Base-by-base conservation (phyloP, 1,140 invertebrate genomes). In the Papilio machaon region DNA sequence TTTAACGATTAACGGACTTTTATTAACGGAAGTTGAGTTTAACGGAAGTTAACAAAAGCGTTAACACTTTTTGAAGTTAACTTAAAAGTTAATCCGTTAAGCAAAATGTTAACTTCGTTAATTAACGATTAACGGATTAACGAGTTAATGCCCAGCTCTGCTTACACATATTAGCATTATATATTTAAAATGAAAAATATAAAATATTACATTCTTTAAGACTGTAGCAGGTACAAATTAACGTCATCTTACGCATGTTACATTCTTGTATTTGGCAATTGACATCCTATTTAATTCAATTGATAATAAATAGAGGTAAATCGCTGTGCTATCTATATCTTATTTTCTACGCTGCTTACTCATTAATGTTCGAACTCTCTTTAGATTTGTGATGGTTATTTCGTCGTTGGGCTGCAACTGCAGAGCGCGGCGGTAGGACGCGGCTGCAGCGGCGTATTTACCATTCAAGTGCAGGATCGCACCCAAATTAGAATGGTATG, bases 391-490 rank as follows among this genome's bases (percentile, higher is more conserved):
- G 85, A 98, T 95, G 23, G 98, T 99, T 38, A 98, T 98, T 35
- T 96, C 95, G 93, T 99, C 98, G 79, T 97, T 96, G 0, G 98
- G 98, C 87, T 98, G 97, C 7, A 99, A 94, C 82, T 96, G 95
- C 60, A 99, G 95, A 0, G 98, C 98, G 87, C 97, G 96, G 80
- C 97, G 95, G 92, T 99, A 99, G 77, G 97, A 97, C 9, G 95
- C 93, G 38, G 98, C 97, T 0, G 98, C 98, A 89, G 98, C 97
- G 17, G 95, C 94, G 81, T 98, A 97, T 95, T 99, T 98, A 11
- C 98, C 98, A 91, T 99, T 98, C 73, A 99, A 95, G 94, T 99
- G 98, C 35, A 98, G 95, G 89, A 99, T 99, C 64, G 98, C 98
- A 19, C 98, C 98, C 49, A 99, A 94, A 92, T 99, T 99, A 87